phyloP scores from a whole-genome alignment of 2,888 invertebrate genomes.

The Melanchra persicariae region DNA sequence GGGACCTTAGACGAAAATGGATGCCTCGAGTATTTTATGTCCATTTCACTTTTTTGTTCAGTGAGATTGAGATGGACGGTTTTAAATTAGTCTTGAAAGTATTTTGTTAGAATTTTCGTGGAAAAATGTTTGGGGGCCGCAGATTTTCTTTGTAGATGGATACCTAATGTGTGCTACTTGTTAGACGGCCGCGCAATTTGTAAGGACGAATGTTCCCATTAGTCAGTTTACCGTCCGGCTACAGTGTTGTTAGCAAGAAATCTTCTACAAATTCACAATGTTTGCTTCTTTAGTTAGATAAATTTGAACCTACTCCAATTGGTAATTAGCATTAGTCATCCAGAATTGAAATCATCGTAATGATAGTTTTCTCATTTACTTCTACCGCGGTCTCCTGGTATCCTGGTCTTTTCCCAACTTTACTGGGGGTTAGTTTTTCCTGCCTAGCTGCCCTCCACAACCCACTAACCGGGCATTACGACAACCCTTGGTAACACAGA shows the following conservation, averaged over 20 bases:
- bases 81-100: slow-evolving; percentile 40
- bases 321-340: neutral
- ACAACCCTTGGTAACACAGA: neutral
- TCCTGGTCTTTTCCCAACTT: too few relatives aligned
- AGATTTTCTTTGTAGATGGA: slow-evolving; percentile 19
- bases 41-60: slow-evolving; percentile 15
- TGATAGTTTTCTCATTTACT: neutral
- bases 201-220: slow-evolving; percentile 1
- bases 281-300: neutral
- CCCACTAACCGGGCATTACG: neutral
- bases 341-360: neutral
- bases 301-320: neutral
- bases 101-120: slow-evolving; percentile 23
- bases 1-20: slow-evolving; percentile 19
- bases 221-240: slow-evolving; percentile 11
- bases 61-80: slow-evolving; percentile 24
- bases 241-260: neutral
- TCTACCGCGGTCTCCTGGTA: too few relatives aligned
- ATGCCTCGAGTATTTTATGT: slow-evolving; percentile 17
- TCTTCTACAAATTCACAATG: neutral
- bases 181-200: slow-evolving; percentile 18
- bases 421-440: too few relatives aligned
- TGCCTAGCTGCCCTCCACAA: neutral
- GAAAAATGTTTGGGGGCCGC: neutral
- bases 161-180: slow-evolving; percentile 11